Percentiles rank a stretch among this genome's conserved stretches.
Evolutionary conservation across 2,113 vertebrate genomes (phyloP).

Genomic region (Phylloscopus trochiloides): DNA sequence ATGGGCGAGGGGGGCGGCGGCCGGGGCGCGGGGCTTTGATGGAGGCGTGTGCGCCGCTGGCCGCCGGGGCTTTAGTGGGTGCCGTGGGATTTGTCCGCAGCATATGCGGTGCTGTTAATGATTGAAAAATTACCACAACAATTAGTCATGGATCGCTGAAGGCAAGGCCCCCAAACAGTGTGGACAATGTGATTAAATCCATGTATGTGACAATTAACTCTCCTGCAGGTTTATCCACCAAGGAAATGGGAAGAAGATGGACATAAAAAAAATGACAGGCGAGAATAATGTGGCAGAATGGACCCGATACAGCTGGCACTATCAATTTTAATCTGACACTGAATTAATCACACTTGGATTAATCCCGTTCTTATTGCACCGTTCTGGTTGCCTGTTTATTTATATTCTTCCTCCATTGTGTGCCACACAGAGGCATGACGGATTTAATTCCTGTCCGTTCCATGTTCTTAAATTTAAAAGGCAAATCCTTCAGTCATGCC

Average conservation of each 20-base stretch:
- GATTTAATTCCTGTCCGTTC: conserved; percentile 78
- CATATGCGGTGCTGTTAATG: conserved; percentile 95
- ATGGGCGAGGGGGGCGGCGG: not conserved
- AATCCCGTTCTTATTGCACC: conserved; percentile 76
- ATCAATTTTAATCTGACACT: conserved; percentile 83
- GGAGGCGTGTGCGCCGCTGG: conserved; percentile 52
- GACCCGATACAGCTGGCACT: conserved; percentile 88
- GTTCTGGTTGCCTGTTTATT: conserved; percentile 76
- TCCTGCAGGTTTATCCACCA: conserved; percentile 81
- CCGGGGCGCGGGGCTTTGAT: conserved; percentile 59
- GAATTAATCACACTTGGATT: conserved; percentile 85
- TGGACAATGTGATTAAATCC: conserved; percentile 95
- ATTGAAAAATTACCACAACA: conserved; percentile 90
- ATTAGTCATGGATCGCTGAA: conserved; percentile 84
- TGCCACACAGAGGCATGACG: conserved; percentile 75
- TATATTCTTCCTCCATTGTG: conserved; percentile 73
- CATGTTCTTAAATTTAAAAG: conserved; percentile 78
- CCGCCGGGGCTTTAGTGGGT: conserved; percentile 70
- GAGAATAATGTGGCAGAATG: conserved; percentile 68
- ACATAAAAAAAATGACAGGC: conserved; percentile 51
- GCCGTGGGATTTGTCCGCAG: conserved; percentile 80
- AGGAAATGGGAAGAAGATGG: conserved; percentile 69
- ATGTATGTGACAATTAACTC: conserved; percentile 97
- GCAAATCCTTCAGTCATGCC: conserved; percentile 63
- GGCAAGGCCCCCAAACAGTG: conserved; percentile 74